Evolutionary conservation across 1,140 invertebrate species (phyloP).

Genomic region (Venturia canescens): DNA sequence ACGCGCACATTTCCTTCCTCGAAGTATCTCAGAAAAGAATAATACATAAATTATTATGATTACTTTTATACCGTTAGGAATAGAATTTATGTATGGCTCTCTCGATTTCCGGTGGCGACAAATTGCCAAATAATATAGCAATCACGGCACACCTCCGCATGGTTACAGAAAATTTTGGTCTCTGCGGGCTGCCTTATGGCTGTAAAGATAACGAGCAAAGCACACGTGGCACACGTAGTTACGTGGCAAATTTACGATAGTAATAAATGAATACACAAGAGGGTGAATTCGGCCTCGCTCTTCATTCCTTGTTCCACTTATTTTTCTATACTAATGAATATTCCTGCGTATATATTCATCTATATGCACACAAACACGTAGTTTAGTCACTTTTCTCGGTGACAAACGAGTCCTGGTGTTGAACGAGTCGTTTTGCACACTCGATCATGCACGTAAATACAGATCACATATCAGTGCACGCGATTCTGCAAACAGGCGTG

Average conservation of each 20-base stretch:
- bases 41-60: neutral
- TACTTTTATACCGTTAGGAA: neutral
- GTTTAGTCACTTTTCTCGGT: constrained; percentile 11
- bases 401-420: constrained; percentile 8
- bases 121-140: constrained; percentile 2
- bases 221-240: constrained; percentile 9
- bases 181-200: constrained; percentile 1
- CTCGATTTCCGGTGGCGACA: constrained; percentile 1
- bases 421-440: constrained; percentile 7
- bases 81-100: neutral
- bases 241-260: constrained; percentile 7
- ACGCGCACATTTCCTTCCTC: no score
- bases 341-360: neutral
- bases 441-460: constrained; percentile 1
- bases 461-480: neutral
- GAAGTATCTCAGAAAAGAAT: neutral
- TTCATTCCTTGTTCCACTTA: constrained; percentile 1
- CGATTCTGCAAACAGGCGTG: neutral
- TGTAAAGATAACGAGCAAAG: neutral
- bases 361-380: neutral
- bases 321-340: constrained; percentile 5
- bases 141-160: neutral
- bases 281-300: constrained; percentile 5
- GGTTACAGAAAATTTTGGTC: neutral
- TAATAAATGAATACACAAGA: constrained; percentile 11